These are phyloP conservation scores for Morbakka virulenta DNA, from an alignment of 30 jellyfish, hydroid and myxozoan species.

Conservation along the genomic window DNA sequence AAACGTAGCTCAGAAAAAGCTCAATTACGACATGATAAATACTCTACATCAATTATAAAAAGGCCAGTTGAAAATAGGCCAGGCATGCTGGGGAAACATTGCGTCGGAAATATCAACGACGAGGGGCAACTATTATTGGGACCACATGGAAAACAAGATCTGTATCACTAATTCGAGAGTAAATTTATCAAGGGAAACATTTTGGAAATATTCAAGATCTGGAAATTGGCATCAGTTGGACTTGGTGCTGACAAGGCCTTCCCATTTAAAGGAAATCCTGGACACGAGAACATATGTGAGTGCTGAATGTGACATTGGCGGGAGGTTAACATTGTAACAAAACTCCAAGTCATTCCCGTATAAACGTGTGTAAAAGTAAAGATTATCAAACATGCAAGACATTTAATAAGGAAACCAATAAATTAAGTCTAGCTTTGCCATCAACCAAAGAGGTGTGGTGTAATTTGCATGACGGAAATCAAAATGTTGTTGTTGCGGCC, in stretches of 20 bases:
- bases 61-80: not conserved
- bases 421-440: not conserved
- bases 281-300: slow-evolving; percentile 37
- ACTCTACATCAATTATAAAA: too few species aligned
- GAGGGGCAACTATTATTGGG: not conserved
- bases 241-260: slow-evolving; percentile 14
- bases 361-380: not conserved
- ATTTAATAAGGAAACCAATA: not conserved
- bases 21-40: too few species aligned
- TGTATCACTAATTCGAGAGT: not conserved
- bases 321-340: not conserved
- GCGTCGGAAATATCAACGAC: not conserved
- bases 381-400: slow-evolving; percentile 2
- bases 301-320: slow-evolving; percentile 46
- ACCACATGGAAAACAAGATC: not conserved
- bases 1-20: too few species aligned
- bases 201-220: slow-evolving; percentile 40
- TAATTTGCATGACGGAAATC: not conserved
- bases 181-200: slow-evolving; percentile 7
- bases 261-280: slow-evolving; percentile 10
- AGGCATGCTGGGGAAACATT: not conserved
- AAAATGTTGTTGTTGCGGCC: not conserved
- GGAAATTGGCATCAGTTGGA: slow-evolving; percentile 41
- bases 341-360: not conserved
- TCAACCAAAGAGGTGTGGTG: not conserved